A percentile compares a stretch with the other conserved stretches of the same genome.
These are phyloP conservation scores for Parelbella ahira DNA, from an alignment of 2,888 invertebrate species.

Conservation along the genomic window DNA sequence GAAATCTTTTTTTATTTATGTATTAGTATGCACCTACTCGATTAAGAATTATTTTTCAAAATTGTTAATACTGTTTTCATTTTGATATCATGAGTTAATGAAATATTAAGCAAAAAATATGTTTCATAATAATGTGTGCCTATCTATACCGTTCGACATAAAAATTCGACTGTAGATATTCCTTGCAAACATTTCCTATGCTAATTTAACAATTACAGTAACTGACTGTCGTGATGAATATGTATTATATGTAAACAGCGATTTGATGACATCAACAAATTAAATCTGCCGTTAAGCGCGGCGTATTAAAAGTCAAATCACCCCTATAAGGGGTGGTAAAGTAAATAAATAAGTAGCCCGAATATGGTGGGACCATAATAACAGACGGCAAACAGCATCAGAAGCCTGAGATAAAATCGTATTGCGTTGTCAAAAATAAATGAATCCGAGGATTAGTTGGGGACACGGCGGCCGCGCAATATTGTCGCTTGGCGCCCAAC, in stretches of 20 bases:
- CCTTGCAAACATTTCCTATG: no score
- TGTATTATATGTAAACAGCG: slow-evolving; percentile 1
- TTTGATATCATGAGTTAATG: no score
- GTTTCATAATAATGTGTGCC: no score
- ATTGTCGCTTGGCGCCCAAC: slow-evolving; percentile 68
- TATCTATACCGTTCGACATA: no score
- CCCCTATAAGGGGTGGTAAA: slow-evolving; percentile 67
- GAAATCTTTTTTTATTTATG: no score
- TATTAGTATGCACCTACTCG: no score
- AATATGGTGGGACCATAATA: slow-evolving; percentile 74
- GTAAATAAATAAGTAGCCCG: slow-evolving; percentile 76
- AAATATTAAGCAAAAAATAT: no score
- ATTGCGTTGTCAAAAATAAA: slow-evolving; percentile 82
- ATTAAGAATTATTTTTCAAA: no score
- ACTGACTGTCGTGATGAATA: no score
- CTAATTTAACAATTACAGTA: slow-evolving; percentile 1
- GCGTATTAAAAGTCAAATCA: slow-evolving; percentile 70
- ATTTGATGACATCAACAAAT: slow-evolving; percentile 33
- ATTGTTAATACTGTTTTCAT: no score
- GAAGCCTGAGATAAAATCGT: slow-evolving; percentile 81
- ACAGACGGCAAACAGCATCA: slow-evolving; percentile 80
- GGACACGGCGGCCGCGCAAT: slow-evolving; percentile 68
- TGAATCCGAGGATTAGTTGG: slow-evolving; percentile 78
- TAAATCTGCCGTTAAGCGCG: slow-evolving; percentile 62
- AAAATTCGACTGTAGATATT: no score